phyloP scores from a whole-genome alignment of 1,140 invertebrate genomes.

The Dinothrombium tinctorium region DNA sequence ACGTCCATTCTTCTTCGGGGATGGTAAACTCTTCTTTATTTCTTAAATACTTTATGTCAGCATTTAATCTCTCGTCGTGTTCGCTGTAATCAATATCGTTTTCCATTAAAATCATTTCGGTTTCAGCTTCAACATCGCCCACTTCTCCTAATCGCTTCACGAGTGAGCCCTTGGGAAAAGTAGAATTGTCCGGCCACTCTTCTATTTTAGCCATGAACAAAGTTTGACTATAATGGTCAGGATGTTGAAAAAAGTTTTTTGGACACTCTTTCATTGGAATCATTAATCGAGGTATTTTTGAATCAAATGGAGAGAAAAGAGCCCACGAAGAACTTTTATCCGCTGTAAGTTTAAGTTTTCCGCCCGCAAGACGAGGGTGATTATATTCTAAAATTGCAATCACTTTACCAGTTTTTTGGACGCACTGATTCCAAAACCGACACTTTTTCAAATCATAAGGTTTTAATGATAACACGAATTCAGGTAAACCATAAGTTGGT shows the following conservation, averaged over 20 bases:
- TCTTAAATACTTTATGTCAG: conserved; percentile 26
- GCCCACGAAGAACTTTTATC: conserved; percentile 30
- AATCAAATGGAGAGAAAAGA: conserved; percentile 43
- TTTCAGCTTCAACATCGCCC: conserved; percentile 47
- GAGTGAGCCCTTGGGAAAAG: conserved; percentile 34
- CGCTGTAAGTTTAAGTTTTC: conserved; percentile 32
- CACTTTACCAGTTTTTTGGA: conserved; percentile 21
- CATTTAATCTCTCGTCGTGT: conserved; percentile 30
- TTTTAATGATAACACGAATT: neutral
- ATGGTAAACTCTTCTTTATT: conserved; percentile 2
- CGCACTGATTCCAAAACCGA: conserved; percentile 16
- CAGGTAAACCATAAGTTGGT: neutral
- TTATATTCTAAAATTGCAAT: conserved; percentile 27
- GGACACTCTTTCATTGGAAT: conserved; percentile 37
- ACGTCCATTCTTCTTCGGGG: conserved; percentile 28
- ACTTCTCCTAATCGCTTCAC: conserved; percentile 39
- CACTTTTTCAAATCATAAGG: conserved; percentile 13
- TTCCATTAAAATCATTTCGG: conserved; percentile 47
- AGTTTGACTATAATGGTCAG: conserved; percentile 28
- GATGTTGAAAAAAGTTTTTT: conserved; percentile 27
- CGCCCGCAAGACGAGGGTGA: conserved; percentile 38
- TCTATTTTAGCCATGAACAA: conserved; percentile 43
- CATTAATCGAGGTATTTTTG: conserved; percentile 38
- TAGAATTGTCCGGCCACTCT: conserved; percentile 33
- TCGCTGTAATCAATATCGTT: conserved; percentile 43